Evolutionary conservation across 2,888 invertebrate genomes (phyloP).

Genomic region (Folsomia manolachei): DNA sequence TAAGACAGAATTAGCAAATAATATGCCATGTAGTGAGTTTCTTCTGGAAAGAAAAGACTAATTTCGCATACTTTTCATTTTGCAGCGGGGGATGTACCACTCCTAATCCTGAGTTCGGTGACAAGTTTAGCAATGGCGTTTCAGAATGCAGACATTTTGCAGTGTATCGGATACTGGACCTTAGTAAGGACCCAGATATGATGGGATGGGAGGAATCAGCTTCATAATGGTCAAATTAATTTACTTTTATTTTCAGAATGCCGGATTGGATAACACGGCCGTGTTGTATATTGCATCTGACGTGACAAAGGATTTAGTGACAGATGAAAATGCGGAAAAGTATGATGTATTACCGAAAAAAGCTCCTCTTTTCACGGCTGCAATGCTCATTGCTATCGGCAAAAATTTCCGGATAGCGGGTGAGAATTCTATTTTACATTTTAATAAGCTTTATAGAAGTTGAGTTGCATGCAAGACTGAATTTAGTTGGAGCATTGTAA

Average conservation of each 20-base stretch:
- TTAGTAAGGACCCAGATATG: slow-evolving; percentile 31
- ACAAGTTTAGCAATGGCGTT: slow-evolving; percentile 38
- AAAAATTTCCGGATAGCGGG: slow-evolving; percentile 30
- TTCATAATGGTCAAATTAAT: background rate
- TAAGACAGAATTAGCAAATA: slow-evolving; percentile 32
- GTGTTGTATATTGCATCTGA: slow-evolving; percentile 31
- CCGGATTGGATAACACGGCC: slow-evolving; percentile 34
- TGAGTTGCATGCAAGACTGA: no score
- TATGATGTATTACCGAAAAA: slow-evolving; percentile 37
- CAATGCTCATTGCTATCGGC: slow-evolving; percentile 40
- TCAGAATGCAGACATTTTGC: slow-evolving; percentile 31
- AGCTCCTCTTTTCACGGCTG: slow-evolving; percentile 38
- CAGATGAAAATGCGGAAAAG: slow-evolving; percentile 35
- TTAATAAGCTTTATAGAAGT: no score
- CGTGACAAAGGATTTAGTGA: slow-evolving; percentile 38
- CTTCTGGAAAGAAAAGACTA: no score
- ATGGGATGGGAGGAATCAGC: no score
- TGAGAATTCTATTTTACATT: slow-evolving; percentile 24
- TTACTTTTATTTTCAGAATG: slow-evolving; percentile 24
- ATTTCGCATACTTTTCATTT: no score
- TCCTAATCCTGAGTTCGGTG: slow-evolving; percentile 31
- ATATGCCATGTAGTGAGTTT: background rate
- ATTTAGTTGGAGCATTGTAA: no score
- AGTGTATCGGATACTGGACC: slow-evolving; percentile 43
- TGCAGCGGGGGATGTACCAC: slow-evolving; percentile 36